Conservation (phyloP, 2,888 invertebrate species). For the Calliscelio sp. region DNA sequence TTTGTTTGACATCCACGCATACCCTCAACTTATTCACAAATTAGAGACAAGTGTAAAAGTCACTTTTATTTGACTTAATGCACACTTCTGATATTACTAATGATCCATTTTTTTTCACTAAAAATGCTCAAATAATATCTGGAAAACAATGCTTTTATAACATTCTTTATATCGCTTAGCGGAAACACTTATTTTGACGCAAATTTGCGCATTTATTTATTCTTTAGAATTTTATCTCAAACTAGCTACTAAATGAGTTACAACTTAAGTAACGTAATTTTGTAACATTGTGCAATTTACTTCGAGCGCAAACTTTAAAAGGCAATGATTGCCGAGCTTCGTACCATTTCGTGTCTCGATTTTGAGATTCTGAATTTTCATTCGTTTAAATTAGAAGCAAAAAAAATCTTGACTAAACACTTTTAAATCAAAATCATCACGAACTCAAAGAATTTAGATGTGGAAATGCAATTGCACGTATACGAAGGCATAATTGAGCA, state of each 20-base stretch:
- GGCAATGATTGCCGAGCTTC: not conserved
- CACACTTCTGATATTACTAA: not conserved
- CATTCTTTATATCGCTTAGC: not conserved
- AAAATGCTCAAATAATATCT: not conserved
- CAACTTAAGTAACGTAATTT: slow-evolving; percentile 24
- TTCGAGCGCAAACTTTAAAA: slow-evolving; percentile 8
- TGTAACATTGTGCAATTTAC: slow-evolving; percentile 18
- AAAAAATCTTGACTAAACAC: not conserved
- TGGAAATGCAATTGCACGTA: not conserved
- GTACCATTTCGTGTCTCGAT: not conserved
- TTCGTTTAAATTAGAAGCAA: not conserved
- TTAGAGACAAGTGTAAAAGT: not conserved
- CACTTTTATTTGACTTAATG: not conserved
- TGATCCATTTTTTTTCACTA: not conserved
- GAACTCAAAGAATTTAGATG: not conserved
- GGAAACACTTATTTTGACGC: slow-evolving; percentile 33
- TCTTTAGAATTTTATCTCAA: slow-evolving; percentile 18
- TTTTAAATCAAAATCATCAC: not conserved
- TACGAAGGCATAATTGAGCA: not conserved
- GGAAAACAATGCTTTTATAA: not conserved
- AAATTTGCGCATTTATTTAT: slow-evolving; percentile 17
- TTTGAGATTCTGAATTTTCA: not conserved
- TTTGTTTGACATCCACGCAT: slow-evolving; percentile 20
- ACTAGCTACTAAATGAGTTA: slow-evolving; percentile 11
- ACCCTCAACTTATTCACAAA: slow-evolving; percentile 13